phyloP scores from a whole-genome alignment of 1,140 invertebrate species.

The Habropoda laboriosa region DNA sequence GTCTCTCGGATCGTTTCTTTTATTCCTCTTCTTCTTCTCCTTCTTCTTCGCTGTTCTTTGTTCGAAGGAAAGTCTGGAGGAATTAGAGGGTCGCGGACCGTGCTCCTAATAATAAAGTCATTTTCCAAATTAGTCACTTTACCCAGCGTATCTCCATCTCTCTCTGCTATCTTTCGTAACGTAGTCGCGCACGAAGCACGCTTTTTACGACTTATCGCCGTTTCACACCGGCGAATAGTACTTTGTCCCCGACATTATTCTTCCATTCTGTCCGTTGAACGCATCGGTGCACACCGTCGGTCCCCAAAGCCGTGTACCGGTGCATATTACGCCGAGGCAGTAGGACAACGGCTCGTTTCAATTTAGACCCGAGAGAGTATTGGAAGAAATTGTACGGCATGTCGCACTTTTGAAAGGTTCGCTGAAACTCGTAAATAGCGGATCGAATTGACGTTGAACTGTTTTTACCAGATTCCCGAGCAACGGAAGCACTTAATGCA shows the following conservation, averaged over 20 bases:
- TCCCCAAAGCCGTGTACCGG: neutral
- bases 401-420: neutral
- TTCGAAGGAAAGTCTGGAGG: too few species aligned
- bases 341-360: neutral
- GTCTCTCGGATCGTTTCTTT: neutral
- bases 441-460: neutral
- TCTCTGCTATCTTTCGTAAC: slow-evolving; percentile 42
- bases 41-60: too few species aligned
- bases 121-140: slow-evolving; percentile 21
- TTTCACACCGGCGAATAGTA: slow-evolving; percentile 22
- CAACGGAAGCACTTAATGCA: slow-evolving; percentile 50
- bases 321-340: slow-evolving; percentile 11
- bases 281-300: slow-evolving; percentile 30
- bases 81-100: slow-evolving; percentile 13
- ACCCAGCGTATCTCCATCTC: slow-evolving; percentile 5
- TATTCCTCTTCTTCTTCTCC: too few species aligned
- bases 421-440: neutral
- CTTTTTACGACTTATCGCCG: slow-evolving; percentile 41
- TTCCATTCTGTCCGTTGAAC: slow-evolving; percentile 46
- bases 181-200: slow-evolving; percentile 12
- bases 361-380: neutral
- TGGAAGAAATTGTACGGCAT: neutral
- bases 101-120: neutral
- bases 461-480: neutral
- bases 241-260: slow-evolving; percentile 49